Base-by-base conservation (phyloP, 2,113 vertebrate genomes). In the Hippocampus comes region DNA sequence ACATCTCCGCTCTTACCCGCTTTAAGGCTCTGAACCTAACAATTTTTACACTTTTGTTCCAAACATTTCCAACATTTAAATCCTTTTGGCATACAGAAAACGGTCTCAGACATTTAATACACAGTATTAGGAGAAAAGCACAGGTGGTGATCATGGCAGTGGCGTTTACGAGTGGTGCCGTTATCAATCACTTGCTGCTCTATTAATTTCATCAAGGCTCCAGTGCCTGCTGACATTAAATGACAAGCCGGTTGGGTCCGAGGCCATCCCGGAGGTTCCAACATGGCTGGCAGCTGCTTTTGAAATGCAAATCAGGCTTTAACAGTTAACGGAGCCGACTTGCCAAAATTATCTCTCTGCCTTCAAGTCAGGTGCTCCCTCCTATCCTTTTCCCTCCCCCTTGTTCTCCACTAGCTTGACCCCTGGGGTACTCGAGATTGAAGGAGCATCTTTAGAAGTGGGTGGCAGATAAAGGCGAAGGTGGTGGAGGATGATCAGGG, bases 241-340 rank as follows among this genome's bases (percentile, higher is more conserved):
- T 91, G 89, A 89, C 91, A 92, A 72, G 84, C 81, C 79, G 82
- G 88, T 46, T 81, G 76, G 87, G 84, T 85, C 67, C 82, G 64
- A 82, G 63, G 82, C 79, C 67, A 76, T 90, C 89, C 87, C 89
- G 78, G 82, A 88, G 87, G 84, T 86, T 84, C 83, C 78, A 67
- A 81, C 78, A 61, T 75, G 83, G 69, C 80, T 80, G 79, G 81
- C 78, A 81, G 79, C 42, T 70, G 86, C 84, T 90, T 93, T 93
- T 93, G 82, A 94, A 92, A 92, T 92, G 90, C 84, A 92, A 93
- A 93, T 93, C 85, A 84, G 88, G 89, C 86, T 93, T 91, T 92
- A 91, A 93, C 90, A 87, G 93, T 94, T 93, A 93, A 89, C 85
- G 87, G 81, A 86, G 77, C 86, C 70, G 79, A 79, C 70, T 46